Evolutionary conservation across 2,113 vertebrate species (phyloP).

Genomic region (Lutjanus erythropterus): DNA sequence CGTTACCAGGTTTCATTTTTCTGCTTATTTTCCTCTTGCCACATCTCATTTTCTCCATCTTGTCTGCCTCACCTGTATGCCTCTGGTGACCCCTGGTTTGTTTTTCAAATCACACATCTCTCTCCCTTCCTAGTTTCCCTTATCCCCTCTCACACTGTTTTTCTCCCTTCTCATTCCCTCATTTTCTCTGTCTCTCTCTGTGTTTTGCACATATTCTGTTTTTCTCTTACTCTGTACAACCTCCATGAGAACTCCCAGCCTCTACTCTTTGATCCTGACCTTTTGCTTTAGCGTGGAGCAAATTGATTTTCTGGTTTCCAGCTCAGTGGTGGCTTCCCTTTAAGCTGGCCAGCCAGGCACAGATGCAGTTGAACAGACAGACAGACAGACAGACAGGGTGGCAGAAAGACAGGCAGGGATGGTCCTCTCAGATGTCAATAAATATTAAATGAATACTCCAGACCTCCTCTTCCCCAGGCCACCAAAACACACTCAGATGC

Average conservation of each 20-base stretch:
- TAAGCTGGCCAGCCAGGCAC: conserved; percentile 40
- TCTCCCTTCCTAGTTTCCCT: background rate
- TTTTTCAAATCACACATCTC: background rate
- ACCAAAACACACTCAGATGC: conserved; percentile 17
- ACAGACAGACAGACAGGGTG: background rate
- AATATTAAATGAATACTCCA: conserved; percentile 58
- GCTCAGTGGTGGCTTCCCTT: conserved; percentile 43
- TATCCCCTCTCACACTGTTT: background rate
- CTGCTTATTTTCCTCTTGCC: background rate
- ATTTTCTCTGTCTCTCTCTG: background rate
- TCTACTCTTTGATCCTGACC: conserved; percentile 60
- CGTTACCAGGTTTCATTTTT: conserved; percentile 1
- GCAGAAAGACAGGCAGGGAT: conserved; percentile 12
- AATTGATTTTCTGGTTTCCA: conserved; percentile 75
- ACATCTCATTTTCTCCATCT: background rate
- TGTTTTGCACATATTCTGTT: conserved; percentile 10
- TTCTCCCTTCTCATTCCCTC: background rate
- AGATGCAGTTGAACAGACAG: conserved; percentile 32
- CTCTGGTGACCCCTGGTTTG: background rate
- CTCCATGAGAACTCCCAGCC: conserved; percentile 27
- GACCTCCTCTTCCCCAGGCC: conserved; percentile 21
- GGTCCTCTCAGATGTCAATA: conserved; percentile 52
- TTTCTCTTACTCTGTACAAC: conserved; percentile 32
- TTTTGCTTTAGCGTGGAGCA: conserved; percentile 54
- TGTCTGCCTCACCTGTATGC: background rate